Base-by-base conservation (phyloP, 2,888 invertebrate species). In the Diaprepes abbreviatus region DNA sequence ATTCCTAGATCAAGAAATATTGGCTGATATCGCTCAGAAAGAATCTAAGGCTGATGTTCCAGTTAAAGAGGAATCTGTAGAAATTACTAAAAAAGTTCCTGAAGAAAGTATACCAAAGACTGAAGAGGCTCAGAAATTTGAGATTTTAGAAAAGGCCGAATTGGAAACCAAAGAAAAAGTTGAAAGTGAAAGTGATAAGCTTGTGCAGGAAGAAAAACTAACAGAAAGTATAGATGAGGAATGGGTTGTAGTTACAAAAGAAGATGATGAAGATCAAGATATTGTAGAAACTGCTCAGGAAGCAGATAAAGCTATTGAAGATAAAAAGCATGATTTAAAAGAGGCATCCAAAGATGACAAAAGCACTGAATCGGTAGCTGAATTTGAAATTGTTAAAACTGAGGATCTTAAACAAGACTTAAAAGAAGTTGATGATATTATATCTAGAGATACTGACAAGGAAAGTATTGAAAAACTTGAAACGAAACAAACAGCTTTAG, bases 281-380 rank as follows among this genome's bases (percentile, higher is more conserved):
- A 14, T 9, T 38, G 66, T 40, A 36, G 52, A 67, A 50, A 70
- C 68, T 28, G 52, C 57, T 43, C 33, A 67, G 19, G 62, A 66
- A 62, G 43, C 52, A 36, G 65, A 64, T 28, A 59, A 78, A 3
- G 80, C 81, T 33, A 82, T 79, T 16, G 73, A 79, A 33, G 80
- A 77, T 0, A 33, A 36, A 36, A 62, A 54, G 28, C 43, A 65
- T 31, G 33, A 52, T 31, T 40, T 62, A 10, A 59, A 62, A 19
- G 54, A 57, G 14, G 54, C 31, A 6, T 19, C 38, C 16, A 54
- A 67, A 48, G 54, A 72, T 24, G 64, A 60, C 21, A 19, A 62
- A n/a, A 24, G 19, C 5, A 14, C 10, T 12, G 48, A 48, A 9
- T 21, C 40, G 5, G 24, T 54, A 10, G 31, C 58, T 67, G 40